phyloP scores from a whole-genome alignment of 2,888 invertebrate genomes.

The Heliconius ethilla region DNA sequence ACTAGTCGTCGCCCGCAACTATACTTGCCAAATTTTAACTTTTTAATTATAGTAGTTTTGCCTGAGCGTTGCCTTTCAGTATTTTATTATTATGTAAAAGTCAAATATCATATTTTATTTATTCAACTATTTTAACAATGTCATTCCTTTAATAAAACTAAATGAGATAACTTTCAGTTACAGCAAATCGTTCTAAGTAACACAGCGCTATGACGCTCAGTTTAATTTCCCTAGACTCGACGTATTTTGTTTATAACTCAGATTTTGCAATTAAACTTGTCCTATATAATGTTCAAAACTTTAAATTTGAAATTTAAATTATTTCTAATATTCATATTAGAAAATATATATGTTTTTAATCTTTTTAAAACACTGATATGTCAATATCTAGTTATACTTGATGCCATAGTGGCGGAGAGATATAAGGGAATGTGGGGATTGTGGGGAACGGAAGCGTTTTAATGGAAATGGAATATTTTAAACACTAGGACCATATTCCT shows the following conservation, averaged over 20 bases:
- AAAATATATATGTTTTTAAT: background rate
- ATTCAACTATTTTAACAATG: background rate
- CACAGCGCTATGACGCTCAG: background rate
- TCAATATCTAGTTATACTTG: too few species aligned
- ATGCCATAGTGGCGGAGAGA: too few species aligned
- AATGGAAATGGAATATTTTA: too few species aligned
- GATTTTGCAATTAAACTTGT: conserved; percentile 16
- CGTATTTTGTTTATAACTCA: background rate
- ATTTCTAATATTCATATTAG: background rate
- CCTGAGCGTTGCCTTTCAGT: too few species aligned
- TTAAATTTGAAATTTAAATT: background rate
- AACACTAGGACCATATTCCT: too few species aligned
- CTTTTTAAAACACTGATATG: too few species aligned
- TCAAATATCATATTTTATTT: background rate
- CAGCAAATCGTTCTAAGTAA: background rate
- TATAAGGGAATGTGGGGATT: too few species aligned
- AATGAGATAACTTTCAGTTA: background rate
- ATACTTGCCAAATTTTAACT: too few species aligned
- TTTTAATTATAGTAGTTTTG: too few species aligned
- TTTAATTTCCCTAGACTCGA: conserved; percentile 9
- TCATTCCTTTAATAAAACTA: background rate
- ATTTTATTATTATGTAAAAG: too few species aligned
- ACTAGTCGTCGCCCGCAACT: too few species aligned
- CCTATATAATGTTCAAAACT: background rate
- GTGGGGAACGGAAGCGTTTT: too few species aligned